Percentiles rank a stretch among this genome's conserved stretches.
Conservation (phyloP, 2,888 invertebrate genomes). For the Cataglyphis rosenhaueri region DNA sequence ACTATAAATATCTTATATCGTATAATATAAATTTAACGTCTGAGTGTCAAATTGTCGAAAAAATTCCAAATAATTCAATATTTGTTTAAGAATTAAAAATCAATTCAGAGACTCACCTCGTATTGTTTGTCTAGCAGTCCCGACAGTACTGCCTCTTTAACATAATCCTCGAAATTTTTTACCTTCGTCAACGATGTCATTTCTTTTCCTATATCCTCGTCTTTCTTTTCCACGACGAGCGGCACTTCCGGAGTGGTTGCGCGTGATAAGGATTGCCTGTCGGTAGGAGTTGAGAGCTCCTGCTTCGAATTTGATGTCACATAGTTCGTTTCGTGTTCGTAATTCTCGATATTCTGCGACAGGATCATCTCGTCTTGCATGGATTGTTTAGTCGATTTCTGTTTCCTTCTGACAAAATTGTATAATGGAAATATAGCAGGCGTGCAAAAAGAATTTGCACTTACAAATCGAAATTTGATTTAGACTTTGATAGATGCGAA, state of each 20-base stretch:
- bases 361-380: slow-evolving; percentile 45
- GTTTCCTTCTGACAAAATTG: slow-evolving; percentile 41
- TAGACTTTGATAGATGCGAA: neutral
- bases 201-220: neutral
- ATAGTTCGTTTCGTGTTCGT: slow-evolving; percentile 24
- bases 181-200: slow-evolving; percentile 75
- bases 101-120: slow-evolving; percentile 71
- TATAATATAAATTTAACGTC: neutral
- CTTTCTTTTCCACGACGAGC: neutral
- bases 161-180: slow-evolving; percentile 83
- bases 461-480: neutral
- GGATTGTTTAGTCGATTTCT: neutral
- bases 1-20: neutral
- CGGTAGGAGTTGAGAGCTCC: neutral
- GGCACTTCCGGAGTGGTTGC: slow-evolving; percentile 22
- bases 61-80: neutral
- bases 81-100: neutral
- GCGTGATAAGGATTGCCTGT: slow-evolving; percentile 38
- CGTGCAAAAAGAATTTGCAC: neutral
- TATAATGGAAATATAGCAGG: neutral
- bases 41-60: neutral
- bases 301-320: slow-evolving; percentile 26
- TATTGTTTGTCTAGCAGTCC: slow-evolving; percentile 82
- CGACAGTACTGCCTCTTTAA: slow-evolving; percentile 80
- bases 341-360: slow-evolving; percentile 12